Evolutionary conservation across 2,888 invertebrate genomes (phyloP).

Genomic region (Parapristionchus giblindavisi): DNA sequence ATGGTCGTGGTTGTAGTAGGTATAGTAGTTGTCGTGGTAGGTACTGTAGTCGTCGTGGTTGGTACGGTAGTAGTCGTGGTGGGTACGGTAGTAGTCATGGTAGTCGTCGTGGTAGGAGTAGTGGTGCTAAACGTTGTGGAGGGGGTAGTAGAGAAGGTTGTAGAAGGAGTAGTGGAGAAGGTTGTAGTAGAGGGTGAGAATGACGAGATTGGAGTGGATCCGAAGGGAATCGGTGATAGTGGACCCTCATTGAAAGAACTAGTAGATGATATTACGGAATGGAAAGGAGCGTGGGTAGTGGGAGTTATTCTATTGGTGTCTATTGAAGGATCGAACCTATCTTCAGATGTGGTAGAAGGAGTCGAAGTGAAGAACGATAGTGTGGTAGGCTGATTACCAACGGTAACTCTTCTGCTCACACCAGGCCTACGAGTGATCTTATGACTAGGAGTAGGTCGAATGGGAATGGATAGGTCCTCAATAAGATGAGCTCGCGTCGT

Average conservation of each 20-base stretch:
- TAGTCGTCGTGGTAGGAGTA: constrained; percentile 34
- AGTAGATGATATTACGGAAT: not conserved
- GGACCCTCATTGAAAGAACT: constrained; percentile 18
- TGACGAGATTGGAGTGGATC: constrained; percentile 11
- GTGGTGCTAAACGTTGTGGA: constrained; percentile 9
- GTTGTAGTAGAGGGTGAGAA: constrained; percentile 20
- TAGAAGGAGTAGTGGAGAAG: not conserved
- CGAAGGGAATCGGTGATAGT: constrained; percentile 14
- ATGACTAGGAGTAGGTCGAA: constrained; percentile 7
- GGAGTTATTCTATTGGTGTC: constrained; percentile 5
- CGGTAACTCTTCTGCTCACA: not conserved
- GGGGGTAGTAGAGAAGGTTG: constrained; percentile 2
- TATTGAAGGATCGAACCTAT: not conserved
- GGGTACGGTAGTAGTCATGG: constrained; percentile 24
- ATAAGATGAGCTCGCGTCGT: not conserved
- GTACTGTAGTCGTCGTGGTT: constrained; percentile 38
- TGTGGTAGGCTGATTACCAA: not conserved
- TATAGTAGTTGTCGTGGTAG: constrained; percentile 37
- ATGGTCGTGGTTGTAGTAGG: constrained; percentile 38
- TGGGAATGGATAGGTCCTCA: constrained; percentile 2
- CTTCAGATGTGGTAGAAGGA: not conserved
- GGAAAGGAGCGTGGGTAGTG: not conserved
- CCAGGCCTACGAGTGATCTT: constrained; percentile 11
- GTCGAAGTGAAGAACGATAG: not conserved
- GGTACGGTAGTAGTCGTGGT: constrained; percentile 17